phyloP scores from a whole-genome alignment of 2,888 invertebrate genomes.

The Acrobasis suavella region DNA sequence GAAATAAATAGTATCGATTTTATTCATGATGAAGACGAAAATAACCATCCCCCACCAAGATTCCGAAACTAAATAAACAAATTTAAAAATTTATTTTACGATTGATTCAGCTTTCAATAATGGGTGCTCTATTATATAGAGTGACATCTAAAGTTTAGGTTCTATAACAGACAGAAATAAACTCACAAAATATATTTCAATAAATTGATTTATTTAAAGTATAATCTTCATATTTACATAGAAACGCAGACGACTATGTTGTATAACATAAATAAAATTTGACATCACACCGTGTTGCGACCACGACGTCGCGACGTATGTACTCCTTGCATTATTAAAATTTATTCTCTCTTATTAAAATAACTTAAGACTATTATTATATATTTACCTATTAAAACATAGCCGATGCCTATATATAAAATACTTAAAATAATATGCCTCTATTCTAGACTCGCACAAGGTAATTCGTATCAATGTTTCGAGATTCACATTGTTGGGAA shows the following conservation, averaged over 20 bases:
- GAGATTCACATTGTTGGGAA: conserved; percentile 12
- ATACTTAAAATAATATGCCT: conserved; percentile 16
- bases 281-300: conserved; percentile 41
- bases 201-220: conserved; percentile 57
- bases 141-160: too few relatives aligned
- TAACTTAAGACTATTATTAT: conserved; percentile 10
- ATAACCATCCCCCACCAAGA: too few relatives aligned
- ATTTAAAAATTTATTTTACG: too few relatives aligned
- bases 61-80: too few relatives aligned
- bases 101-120: too few relatives aligned
- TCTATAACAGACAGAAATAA: conserved; percentile 25
- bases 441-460: not conserved
- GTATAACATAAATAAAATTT: conserved; percentile 45
- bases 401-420: conserved; percentile 9
- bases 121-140: too few relatives aligned
- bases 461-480: conserved; percentile 11
- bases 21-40: too few relatives aligned
- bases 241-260: conserved; percentile 40
- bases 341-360: conserved; percentile 7
- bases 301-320: not conserved
- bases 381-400: conserved; percentile 13
- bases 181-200: conserved; percentile 20
- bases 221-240: conserved; percentile 68
- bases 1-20: too few relatives aligned
- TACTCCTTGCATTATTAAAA: conserved; percentile 15